These are phyloP conservation scores for Reticulitermes speratus DNA, from an alignment of 1,140 invertebrate species.

Conservation along the genomic window DNA sequence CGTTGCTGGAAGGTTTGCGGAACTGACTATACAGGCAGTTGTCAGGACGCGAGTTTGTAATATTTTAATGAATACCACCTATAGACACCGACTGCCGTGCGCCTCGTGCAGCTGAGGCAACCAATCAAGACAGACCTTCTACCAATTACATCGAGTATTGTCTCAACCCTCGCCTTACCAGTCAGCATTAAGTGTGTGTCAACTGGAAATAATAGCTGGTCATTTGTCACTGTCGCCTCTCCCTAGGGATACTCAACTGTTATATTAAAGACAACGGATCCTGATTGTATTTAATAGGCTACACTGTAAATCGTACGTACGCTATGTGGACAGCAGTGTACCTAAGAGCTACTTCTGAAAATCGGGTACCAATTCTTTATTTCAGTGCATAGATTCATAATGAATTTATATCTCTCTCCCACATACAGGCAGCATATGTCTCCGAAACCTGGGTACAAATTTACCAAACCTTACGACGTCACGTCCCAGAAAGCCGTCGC, in stretches of 20 bases:
- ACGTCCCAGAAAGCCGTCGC: too few species aligned
- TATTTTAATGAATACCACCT: not conserved
- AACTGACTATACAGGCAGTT: not conserved
- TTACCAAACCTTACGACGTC: too few species aligned
- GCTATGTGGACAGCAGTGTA: too few species aligned
- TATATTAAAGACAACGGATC: not conserved
- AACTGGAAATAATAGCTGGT: slow-evolving; percentile 11
- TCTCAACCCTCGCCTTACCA: not conserved
- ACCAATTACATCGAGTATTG: not conserved
- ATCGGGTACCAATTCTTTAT: too few species aligned
- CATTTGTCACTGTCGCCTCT: not conserved
- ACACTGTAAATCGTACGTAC: too few species aligned
- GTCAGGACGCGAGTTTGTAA: not conserved
- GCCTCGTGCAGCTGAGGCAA: not conserved
- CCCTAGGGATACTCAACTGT: not conserved
- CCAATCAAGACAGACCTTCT: not conserved
- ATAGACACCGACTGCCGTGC: not conserved
- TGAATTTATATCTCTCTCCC: too few species aligned
- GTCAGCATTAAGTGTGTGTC: slow-evolving; percentile 18
- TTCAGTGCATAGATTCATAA: too few species aligned
- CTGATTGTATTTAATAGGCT: too few species aligned
- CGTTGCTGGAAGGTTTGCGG: too few species aligned
- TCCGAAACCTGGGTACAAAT: too few species aligned
- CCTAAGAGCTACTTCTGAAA: too few species aligned
- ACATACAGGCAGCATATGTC: too few species aligned